Evolutionary conservation across 2,113 vertebrate genomes (phyloP).

Genomic region (Epinephelus cyanopodus): DNA sequence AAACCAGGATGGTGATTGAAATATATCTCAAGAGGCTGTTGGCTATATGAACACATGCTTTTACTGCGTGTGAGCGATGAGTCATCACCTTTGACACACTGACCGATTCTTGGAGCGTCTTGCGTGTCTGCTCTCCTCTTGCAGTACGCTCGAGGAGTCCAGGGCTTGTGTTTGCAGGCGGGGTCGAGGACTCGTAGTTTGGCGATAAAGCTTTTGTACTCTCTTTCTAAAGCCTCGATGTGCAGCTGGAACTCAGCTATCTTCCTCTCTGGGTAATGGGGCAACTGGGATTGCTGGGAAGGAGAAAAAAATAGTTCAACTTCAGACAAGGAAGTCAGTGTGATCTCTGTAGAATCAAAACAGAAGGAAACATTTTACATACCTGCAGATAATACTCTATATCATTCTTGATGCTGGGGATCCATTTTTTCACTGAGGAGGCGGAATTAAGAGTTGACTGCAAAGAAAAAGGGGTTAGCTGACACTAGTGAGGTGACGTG

Average conservation of each 20-base stretch:
- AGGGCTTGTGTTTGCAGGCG: constrained; percentile 83
- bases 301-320: background rate
- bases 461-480: background rate
- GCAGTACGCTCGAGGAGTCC: constrained; percentile 85
- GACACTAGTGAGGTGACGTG: background rate
- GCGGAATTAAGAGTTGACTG: constrained; percentile 83
- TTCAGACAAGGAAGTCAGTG: rapidly evolving
- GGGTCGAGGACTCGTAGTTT: constrained; percentile 85
- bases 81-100: constrained; percentile 15
- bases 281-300: constrained; percentile 86
- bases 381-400: constrained; percentile 88
- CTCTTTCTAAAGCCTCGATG: constrained; percentile 81
- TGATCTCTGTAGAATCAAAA: too few relatives aligned
- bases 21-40: background rate
- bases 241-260: constrained; percentile 84
- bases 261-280: constrained; percentile 88
- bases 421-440: constrained; percentile 85
- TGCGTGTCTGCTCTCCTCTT: constrained; percentile 74
- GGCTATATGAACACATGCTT: background rate
- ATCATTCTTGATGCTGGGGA: constrained; percentile 87
- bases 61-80: background rate
- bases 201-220: constrained; percentile 82
- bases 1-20: background rate
- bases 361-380: background rate
- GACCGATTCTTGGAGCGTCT: constrained; percentile 32